A percentile compares a stretch with the other conserved stretches of the same genome.
Evolutionary conservation across 53 echinoderm and acorn worm species (phyloP).

Genomic region (Patiria pectinifera): DNA sequence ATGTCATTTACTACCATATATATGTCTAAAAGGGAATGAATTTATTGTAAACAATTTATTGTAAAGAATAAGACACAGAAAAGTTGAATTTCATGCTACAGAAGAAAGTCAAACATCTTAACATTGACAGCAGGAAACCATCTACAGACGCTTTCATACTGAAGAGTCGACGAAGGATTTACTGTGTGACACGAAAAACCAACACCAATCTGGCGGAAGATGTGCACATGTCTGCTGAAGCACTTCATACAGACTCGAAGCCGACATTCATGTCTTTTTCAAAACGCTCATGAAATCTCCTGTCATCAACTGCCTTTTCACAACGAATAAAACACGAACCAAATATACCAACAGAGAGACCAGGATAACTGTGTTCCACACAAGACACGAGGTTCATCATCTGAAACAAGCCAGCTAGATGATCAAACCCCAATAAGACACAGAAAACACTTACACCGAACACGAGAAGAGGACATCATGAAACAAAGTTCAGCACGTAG

Average conservation of each 20-base stretch:
- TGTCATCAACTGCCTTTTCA: not conserved
- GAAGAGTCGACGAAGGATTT: not conserved
- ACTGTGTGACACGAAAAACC: not conserved
- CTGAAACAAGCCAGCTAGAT: not conserved
- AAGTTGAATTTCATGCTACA: not conserved
- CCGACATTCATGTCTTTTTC: not conserved
- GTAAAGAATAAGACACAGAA: not conserved
- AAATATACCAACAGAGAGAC: not conserved
- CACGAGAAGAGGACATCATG: not conserved
- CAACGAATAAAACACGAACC: not conserved
- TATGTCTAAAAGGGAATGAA: not conserved
- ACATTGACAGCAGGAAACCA: not conserved
- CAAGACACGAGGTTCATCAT: not conserved
- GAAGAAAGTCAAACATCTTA: not conserved
- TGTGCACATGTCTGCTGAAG: not conserved
- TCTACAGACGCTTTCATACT: not conserved
- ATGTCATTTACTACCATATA: not conserved
- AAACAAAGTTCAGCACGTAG: conserved; percentile 26
- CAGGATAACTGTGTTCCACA: not conserved
- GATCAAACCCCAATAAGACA: not conserved
- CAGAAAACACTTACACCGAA: not conserved
- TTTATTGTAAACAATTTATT: not conserved
- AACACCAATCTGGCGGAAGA: not conserved
- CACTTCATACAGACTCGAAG: not conserved
- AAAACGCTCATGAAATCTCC: not conserved